phyloP scores from a whole-genome alignment of 2,888 invertebrate genomes.

The Chloromyia formosa region DNA sequence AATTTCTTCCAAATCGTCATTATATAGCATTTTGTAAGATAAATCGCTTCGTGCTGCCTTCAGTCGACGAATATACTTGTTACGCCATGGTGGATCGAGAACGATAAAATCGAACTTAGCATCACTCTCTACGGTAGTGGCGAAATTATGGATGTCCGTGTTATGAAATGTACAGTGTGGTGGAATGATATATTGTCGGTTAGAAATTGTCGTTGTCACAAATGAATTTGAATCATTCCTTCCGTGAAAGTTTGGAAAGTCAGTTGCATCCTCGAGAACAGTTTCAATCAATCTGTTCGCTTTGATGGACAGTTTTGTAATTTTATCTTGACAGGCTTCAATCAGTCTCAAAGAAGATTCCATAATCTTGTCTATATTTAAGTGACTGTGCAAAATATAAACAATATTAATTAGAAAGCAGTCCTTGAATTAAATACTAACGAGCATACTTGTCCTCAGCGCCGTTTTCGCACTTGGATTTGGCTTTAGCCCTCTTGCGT shows the following conservation, averaged over 20 bases:
- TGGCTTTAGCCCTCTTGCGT: background rate
- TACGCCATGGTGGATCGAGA: constrained; percentile 96
- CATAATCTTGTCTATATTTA: background rate
- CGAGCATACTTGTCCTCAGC: background rate
- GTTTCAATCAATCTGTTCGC: background rate
- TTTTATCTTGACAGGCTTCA: background rate
- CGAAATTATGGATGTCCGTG: constrained; percentile 71
- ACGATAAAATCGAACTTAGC: constrained; percentile 81
- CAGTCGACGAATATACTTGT: constrained; percentile 88
- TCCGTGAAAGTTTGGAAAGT: constrained; percentile 66
- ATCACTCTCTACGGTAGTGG: constrained; percentile 65
- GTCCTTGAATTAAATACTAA: background rate
- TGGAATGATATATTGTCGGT: constrained; percentile 72
- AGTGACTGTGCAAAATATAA: background rate
- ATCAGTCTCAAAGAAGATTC: background rate
- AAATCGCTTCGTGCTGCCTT: constrained; percentile 70
- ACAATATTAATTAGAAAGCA: background rate
- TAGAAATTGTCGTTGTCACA: constrained; percentile 65
- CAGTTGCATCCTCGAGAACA: background rate
- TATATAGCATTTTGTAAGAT: constrained; percentile 78
- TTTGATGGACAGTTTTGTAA: background rate
- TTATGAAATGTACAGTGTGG: constrained; percentile 73
- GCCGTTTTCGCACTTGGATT: background rate
- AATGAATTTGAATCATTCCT: constrained; percentile 68
- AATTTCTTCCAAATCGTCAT: constrained; percentile 76